These are phyloP conservation scores for Heterotilapia buettikoferi DNA, from an alignment of 2,113 vertebrate genomes.

Conservation along the genomic window DNA sequence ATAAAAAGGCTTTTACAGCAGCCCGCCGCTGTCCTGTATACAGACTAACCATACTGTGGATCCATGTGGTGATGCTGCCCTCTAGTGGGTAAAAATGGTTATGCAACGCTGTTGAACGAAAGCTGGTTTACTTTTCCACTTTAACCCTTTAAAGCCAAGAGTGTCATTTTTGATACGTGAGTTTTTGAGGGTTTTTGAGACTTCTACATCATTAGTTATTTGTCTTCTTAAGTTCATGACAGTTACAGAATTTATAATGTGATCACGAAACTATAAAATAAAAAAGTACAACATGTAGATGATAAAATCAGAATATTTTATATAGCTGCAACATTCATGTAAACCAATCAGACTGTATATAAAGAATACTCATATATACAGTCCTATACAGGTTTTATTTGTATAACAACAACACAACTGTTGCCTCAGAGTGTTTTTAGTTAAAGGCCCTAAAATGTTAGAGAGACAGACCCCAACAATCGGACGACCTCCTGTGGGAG, in stretches of 20 bases:
- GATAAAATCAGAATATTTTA: not conserved
- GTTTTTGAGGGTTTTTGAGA: not conserved
- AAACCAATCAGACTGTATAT: not conserved
- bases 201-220: not conserved
- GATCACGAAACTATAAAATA: not conserved
- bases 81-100: not conserved
- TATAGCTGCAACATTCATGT: not conserved
- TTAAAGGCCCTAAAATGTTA: not conserved
- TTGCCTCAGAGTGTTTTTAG: not conserved
- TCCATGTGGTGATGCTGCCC: not conserved
- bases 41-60: fast-evolving
- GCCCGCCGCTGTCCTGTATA: not conserved
- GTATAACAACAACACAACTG: not conserved
- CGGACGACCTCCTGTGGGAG: fast-evolving
- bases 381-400: not conserved
- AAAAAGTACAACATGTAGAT: not conserved
- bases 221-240: not conserved
- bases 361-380: fast-evolving
- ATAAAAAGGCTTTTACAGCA: not conserved
- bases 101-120: fast-evolving
- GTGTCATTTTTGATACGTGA: not conserved
- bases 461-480: not conserved
- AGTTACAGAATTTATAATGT: not conserved
- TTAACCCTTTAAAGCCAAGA: not conserved
- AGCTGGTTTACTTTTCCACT: not conserved